Evolutionary conservation across 2,888 invertebrate genomes (phyloP), one percentile per base, ranked within the genome.

Genomic region (Cartodere bifasciata): DNA sequence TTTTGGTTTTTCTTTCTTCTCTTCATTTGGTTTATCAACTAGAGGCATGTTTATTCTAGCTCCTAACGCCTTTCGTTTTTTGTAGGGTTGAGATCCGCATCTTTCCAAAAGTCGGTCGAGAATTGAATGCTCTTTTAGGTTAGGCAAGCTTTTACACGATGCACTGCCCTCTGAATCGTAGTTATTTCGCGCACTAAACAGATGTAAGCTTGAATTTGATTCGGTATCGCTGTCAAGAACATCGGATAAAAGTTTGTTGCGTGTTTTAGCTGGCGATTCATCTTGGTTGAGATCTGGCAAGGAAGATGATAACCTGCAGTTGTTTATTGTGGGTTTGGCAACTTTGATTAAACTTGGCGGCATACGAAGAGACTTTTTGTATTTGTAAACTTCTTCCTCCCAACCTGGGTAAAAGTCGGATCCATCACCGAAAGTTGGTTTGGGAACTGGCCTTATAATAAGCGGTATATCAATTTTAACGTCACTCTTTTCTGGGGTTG

Each of bases 301-400:
- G 4, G 84, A 84, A 2, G 79, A 75, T 1, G 83, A 80, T 9
- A 80, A 65, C 40, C 78, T 62, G 32, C 74, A 68, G 48, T 72
- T 70, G 25, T 75, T 71, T n/a, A n/a, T n/a, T 14, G 75, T 75
- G 2, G 81, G 77, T 41, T 79, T 70, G 16, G 81, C 77, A 32
- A 86, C 79, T 21, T 79, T 81, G 42, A 87, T 87, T 29, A 87
- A 64, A 44, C 79, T 72, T 17, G 78, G 68, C 2, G 87, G 86
- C 71, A 87, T 82, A 44, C 86, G 71, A 11, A 86, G 59, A 1
- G 85, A 81, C 43, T 81, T 70, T 54, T 87, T 87, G 50, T 79
- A 87, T 45, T 73, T 75, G 48, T 80, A 84, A 11, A 86, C 69
- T 49, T 85, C 85, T 50, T 84, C 79, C 58, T 83, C 82, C 83